Conservation (phyloP, 2,113 vertebrate genomes). For the Clarias batrachus region DNA sequence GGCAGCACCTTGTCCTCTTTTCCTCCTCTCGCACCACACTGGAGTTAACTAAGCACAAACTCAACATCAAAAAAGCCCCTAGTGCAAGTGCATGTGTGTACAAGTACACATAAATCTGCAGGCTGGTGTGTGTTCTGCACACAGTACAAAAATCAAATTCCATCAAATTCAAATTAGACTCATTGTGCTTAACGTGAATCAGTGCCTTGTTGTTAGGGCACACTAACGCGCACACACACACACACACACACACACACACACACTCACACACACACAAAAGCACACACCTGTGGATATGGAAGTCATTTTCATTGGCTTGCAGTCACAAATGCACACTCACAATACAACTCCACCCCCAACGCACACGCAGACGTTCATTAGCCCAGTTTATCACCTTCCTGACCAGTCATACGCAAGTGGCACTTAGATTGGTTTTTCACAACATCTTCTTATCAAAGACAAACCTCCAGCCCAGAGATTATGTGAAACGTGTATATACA, state of each 20-base stretch:
- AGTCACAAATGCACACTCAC: constrained; percentile 1
- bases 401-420: constrained; percentile 26
- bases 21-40: constrained; percentile 42
- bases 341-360: constrained; percentile 11
- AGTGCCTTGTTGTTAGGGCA: not conserved
- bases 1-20: constrained; percentile 1
- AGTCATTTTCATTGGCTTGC: constrained; percentile 29
- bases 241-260: not conserved
- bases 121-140: not conserved
- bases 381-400: constrained; percentile 33
- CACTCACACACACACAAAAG: not conserved
- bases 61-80: not conserved
- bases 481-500: constrained; percentile 19
- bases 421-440: constrained; percentile 38
- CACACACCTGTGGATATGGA: constrained; percentile 31
- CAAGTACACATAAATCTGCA: constrained; percentile 3
- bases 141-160: constrained; percentile 23
- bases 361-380: constrained; percentile 15
- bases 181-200: constrained; percentile 21
- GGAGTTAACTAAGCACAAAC: constrained; percentile 65
- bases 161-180: constrained; percentile 30
- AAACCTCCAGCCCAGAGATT: constrained; percentile 49
- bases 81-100: constrained; percentile 29
- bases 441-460: constrained; percentile 50
- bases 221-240: not conserved